These are phyloP conservation scores for Opisthograptis luteolata DNA, from an alignment of 2,888 invertebrate species.

Conservation along the genomic window DNA sequence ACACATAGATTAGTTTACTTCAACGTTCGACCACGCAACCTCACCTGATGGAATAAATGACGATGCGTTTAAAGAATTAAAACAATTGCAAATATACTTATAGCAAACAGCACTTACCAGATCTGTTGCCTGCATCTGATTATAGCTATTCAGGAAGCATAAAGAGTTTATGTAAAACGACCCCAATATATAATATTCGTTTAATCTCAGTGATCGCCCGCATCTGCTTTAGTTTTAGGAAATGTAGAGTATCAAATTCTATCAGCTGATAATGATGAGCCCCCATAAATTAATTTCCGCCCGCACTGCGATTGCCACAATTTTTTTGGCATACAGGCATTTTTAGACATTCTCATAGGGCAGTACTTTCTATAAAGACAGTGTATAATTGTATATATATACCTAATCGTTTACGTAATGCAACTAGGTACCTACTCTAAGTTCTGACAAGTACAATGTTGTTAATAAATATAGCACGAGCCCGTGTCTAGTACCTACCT, in stretches of 20 bases:
- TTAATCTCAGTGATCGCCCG: constrained; percentile 9
- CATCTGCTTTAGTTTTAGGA: constrained; percentile 27
- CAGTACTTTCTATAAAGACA: neutral
- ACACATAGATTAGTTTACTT: too few relatives aligned
- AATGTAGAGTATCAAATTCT: constrained; percentile 26
- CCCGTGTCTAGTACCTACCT: constrained; percentile 2
- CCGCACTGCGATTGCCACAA: constrained; percentile 19
- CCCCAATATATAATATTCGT: neutral
- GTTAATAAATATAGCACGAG: neutral
- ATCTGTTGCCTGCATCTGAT: too few relatives aligned
- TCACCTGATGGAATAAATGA: too few relatives aligned
- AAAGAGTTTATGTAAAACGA: neutral
- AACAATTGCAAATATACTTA: too few relatives aligned
- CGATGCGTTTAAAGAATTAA: too few relatives aligned
- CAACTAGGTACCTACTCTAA: too few relatives aligned
- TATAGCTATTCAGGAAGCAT: neutral
- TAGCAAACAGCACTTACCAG: too few relatives aligned
- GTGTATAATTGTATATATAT: too few relatives aligned
- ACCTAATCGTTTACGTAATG: too few relatives aligned
- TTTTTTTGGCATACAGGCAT: neutral
- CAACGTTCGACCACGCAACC: too few relatives aligned
- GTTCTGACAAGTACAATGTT: too few relatives aligned
- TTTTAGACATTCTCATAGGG: too few relatives aligned
- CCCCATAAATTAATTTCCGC: constrained; percentile 23
- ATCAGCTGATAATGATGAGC: constrained; percentile 8